Evolutionary conservation across 1,140 invertebrate genomes (phyloP).

Genomic region (Cotesia glomerata): DNA sequence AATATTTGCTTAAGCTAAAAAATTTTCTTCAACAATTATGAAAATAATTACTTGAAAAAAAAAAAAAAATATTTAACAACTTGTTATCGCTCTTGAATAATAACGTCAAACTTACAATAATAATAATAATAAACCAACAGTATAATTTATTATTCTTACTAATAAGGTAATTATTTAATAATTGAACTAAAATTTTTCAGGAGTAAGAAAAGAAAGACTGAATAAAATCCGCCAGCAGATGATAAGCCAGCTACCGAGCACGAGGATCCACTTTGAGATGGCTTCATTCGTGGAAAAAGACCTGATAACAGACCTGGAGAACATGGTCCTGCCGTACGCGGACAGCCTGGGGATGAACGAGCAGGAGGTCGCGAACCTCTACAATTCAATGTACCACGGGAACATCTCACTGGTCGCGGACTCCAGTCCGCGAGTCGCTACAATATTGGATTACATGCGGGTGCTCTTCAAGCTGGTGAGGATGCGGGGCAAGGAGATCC

Average conservation of each 20-base stretch:
- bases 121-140: too few relatives aligned
- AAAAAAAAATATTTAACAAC: too few relatives aligned
- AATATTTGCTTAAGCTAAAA: too few relatives aligned
- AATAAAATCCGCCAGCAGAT: conserved; percentile 74
- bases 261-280: conserved; percentile 86
- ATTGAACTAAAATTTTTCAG: conserved; percentile 55
- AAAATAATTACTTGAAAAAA: too few relatives aligned
- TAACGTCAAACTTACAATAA: too few relatives aligned
- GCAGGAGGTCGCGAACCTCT: conserved; percentile 82
- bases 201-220: conserved; percentile 70
- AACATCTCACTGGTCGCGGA: conserved; percentile 79
- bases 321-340: conserved; percentile 75
- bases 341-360: conserved; percentile 93
- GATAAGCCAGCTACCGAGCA: conserved; percentile 65
- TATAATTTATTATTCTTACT: too few relatives aligned
- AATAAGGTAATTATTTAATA: too few relatives aligned
- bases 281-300: conserved; percentile 81
- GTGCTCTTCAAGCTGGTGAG: conserved; percentile 71
- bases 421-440: conserved; percentile 80
- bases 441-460: conserved; percentile 84
- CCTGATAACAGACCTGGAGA: conserved; percentile 72
- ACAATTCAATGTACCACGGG: conserved; percentile 72
- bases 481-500: conserved; percentile 55
- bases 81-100: too few relatives aligned
- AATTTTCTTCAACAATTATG: too few relatives aligned